phyloP scores from a whole-genome alignment of 2,797 vertebrate genomes.

The Periophthalmus magnuspinnatus region DNA sequence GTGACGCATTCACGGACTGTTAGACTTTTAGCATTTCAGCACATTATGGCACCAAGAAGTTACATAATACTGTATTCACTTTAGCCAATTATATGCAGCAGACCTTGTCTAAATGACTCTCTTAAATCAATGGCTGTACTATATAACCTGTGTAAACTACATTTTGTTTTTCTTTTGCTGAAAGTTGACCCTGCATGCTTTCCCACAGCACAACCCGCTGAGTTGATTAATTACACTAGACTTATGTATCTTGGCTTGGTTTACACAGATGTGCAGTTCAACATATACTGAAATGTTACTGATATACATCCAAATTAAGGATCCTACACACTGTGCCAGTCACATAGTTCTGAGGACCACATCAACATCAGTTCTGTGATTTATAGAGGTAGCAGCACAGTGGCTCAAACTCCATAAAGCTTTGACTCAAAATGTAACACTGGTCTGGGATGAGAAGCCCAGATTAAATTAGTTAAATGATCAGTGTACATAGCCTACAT shows the following conservation, averaged over 20 bases:
- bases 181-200: constrained; percentile 1
- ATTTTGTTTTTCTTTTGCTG: constrained; percentile 5
- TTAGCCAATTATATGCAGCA: background rate
- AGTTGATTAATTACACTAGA: background rate
- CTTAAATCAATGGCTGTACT: constrained; percentile 1
- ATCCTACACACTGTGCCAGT: background rate
- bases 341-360: background rate
- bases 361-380: too few species aligned
- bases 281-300: background rate
- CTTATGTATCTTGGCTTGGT: background rate
- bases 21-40: background rate
- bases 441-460: too few species aligned
- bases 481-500: too few species aligned
- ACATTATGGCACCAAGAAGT: background rate
- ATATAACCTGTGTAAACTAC: constrained; percentile 2
- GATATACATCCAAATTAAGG: background rate
- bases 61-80: background rate
- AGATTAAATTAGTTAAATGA: too few species aligned
- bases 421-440: background rate
- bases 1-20: background rate
- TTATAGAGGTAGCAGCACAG: background rate
- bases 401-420: background rate
- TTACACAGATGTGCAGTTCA: background rate
- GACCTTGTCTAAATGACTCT: background rate
- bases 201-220: background rate